Evolutionary conservation across 2,113 vertebrate species (phyloP).

Genomic region (Dendropsophus ebraccatus): DNA sequence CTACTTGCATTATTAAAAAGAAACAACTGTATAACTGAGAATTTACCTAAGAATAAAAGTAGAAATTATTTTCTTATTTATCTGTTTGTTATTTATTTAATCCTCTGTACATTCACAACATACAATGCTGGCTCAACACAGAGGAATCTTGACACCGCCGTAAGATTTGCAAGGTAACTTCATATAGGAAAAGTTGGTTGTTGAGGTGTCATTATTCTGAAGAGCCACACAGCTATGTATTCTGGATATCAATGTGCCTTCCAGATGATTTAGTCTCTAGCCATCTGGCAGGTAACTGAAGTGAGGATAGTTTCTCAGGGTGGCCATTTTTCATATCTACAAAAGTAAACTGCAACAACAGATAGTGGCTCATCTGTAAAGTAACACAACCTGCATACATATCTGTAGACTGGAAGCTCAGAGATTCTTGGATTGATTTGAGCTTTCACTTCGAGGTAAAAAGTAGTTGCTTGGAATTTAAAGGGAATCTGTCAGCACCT

Average conservation of each 20-base stretch:
- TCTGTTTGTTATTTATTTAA: too few relatives aligned
- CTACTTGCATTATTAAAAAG: background rate
- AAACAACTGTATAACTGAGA: background rate
- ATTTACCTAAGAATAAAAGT: background rate
- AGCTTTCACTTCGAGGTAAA: background rate
- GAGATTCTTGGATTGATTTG: background rate
- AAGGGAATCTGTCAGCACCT: too few relatives aligned
- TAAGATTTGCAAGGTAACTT: conserved; percentile 47
- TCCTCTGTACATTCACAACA: background rate
- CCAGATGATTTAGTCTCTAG: conserved; percentile 49
- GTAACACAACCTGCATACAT: conserved; percentile 18
- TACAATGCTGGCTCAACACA: background rate
- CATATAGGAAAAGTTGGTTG: conserved; percentile 29
- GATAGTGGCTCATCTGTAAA: conserved; percentile 41
- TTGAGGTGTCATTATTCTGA: conserved; percentile 42
- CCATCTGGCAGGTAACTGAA: conserved; percentile 54
- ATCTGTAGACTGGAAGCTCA: background rate
- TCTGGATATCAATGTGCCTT: conserved; percentile 53
- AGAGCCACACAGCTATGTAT: conserved; percentile 29
- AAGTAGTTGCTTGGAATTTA: background rate
- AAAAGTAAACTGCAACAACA: conserved; percentile 6
- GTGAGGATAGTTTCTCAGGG: conserved; percentile 44
- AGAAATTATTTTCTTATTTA: background rate
- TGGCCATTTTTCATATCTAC: conserved; percentile 46
- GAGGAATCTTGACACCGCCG: background rate